Evolutionary conservation across 92 coral and sea anemone genomes (phyloP), one percentile per base, ranked within the genome.

Genomic region (Muricea muricata): DNA sequence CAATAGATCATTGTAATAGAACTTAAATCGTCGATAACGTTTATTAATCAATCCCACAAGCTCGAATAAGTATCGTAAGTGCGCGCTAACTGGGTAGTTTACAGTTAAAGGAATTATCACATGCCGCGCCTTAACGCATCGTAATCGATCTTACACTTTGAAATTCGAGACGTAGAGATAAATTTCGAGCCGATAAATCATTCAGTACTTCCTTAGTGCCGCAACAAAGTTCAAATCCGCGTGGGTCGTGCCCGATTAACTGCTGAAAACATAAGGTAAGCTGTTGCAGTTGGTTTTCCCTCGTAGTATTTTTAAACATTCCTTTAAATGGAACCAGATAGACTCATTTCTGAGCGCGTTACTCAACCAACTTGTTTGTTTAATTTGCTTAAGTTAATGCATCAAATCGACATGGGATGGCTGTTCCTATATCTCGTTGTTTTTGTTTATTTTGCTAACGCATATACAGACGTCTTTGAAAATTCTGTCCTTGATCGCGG

Each of bases 101-200:
- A 4, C 31, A 63, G 30, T 63, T 39, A 3, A 28, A 28, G 37
- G 18, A 63, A 9, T 30, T 32, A 63, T 28, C 70, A n/a, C 12
- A 20, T 21, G 1, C 65, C 65, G 14, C 65, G 30, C 25, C 65
- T 1, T 9, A 13, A 57, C 31, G 30, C 30, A 57, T 57, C 31
- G 65, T 57, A 63, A 63, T 63, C 37, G 70, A 63, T 63, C 50
- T 18, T 28, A 39, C n/a, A 39, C 37, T 2, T 28, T 63, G 70
- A 63, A 63, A 63, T 63, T 28, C 30, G 70, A 63, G 18, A 26
- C 70, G 10, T 2, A 6, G 34, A 39, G 35, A 63, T 63, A 63
- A 63, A 3, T 63, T 63, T 63, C 28, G 70, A 63, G 35, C 40
- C 30, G 70, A 63, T 63, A 63, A 63, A 63, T 63, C 70, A 28